These are phyloP conservation scores for Myioborus melanocephalus DNA, from an alignment of 2,797 vertebrate genomes.

Conservation along the genomic window DNA sequence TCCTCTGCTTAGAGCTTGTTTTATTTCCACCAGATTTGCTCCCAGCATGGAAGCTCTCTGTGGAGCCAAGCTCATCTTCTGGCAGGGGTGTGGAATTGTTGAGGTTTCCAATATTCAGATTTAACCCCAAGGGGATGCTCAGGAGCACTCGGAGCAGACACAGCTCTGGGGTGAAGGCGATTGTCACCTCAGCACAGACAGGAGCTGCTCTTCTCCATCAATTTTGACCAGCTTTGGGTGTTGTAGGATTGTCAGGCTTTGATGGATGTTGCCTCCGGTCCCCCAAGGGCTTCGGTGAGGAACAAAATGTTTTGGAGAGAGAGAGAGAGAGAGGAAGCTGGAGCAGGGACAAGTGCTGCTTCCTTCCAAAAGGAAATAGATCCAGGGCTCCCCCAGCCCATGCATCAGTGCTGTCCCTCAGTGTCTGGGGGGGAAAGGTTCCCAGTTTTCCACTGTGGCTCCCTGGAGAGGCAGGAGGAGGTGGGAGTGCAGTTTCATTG, in stretches of 20 bases:
- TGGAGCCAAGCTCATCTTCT: neutral
- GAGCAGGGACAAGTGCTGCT: neutral
- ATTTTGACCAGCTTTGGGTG: neutral
- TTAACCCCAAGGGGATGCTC: neutral
- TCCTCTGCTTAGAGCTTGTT: neutral
- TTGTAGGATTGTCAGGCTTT: neutral
- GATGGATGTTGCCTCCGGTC: neutral
- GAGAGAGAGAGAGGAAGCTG: neutral
- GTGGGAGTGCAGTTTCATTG: neutral
- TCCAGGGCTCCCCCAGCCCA: neutral
- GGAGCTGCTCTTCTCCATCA: neutral
- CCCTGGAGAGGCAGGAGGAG: neutral
- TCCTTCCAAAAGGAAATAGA: neutral
- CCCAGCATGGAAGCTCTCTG: neutral
- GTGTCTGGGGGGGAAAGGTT: neutral
- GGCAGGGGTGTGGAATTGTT: neutral
- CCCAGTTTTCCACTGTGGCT: accelerated
- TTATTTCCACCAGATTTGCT: neutral
- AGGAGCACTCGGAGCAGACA: neutral
- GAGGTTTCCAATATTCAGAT: neutral
- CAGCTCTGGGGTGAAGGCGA: neutral
- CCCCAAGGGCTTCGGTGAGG: neutral
- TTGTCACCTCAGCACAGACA: neutral
- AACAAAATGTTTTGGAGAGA: constrained; percentile 2
- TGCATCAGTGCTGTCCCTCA: neutral